phyloP scores from a whole-genome alignment of 2,797 vertebrate species.

The Orestias chungarensis region DNA sequence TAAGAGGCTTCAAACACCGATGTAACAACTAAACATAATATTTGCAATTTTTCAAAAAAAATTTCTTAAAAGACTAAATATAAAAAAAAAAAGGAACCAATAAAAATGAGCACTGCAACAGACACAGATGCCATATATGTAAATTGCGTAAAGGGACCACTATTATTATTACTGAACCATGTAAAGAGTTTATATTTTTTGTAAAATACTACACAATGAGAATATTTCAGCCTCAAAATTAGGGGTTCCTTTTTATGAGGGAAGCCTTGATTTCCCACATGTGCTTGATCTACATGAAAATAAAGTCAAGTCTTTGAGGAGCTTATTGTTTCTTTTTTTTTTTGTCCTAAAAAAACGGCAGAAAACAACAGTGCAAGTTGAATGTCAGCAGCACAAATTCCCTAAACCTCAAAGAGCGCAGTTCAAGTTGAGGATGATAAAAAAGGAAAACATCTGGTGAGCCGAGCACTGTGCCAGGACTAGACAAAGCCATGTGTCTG shows the following conservation, averaged over 20 bases:
- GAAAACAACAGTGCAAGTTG: constrained; percentile 63
- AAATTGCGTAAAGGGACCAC: not conserved
- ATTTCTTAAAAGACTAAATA: too few species aligned
- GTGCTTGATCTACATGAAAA: constrained; percentile 15
- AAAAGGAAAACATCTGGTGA: constrained; percentile 86
- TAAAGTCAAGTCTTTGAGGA: constrained; percentile 38
- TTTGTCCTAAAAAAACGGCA: constrained; percentile 32
- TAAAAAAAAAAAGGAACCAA: not conserved
- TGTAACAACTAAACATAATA: not conserved
- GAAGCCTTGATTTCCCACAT: constrained; percentile 27
- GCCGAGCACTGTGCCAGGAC: constrained; percentile 79
- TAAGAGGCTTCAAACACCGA: not conserved
- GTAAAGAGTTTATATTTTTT: not conserved
- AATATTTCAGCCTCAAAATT: not conserved
- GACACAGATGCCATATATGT: not conserved
- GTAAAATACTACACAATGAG: not conserved
- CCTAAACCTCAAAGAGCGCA: constrained; percentile 74
- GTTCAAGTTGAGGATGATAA: constrained; percentile 81
- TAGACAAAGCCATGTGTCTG: constrained; percentile 82
- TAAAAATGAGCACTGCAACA: not conserved
- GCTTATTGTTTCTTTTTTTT: constrained; percentile 33
- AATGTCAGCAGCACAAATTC: constrained; percentile 65
- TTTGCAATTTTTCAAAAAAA: too few species aligned
- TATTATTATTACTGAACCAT: not conserved
- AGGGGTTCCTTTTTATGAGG: constrained; percentile 10